These are phyloP conservation scores for Podarcis lilfordi DNA, from an alignment of 2,797 vertebrate genomes.

Conservation along the genomic window DNA sequence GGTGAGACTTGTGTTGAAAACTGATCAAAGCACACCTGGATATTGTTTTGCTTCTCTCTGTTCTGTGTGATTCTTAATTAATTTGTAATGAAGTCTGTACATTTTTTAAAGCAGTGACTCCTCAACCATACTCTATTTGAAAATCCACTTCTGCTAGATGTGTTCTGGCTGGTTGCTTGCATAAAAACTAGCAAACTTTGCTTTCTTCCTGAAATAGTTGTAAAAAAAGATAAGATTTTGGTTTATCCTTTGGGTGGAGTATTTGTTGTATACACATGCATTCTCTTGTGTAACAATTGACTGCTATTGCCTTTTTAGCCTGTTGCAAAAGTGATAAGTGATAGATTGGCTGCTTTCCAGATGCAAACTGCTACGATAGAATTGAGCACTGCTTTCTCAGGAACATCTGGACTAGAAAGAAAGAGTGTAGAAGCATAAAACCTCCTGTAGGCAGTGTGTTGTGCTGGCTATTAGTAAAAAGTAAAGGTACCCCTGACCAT, in stretches of 20 bases:
- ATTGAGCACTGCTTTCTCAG: neutral
- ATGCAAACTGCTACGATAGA: neutral
- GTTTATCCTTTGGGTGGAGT: neutral
- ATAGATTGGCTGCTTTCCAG: neutral
- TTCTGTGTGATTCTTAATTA: neutral
- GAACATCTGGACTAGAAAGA: neutral
- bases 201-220: neutral
- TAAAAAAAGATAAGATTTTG: neutral
- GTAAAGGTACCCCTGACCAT: too few species aligned
- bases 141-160: neutral
- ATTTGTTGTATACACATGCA: neutral
- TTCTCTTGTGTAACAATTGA: neutral
- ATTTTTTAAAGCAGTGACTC: neutral
- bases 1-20: neutral
- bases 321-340: neutral
- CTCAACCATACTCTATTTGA: neutral
- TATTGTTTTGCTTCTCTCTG: neutral
- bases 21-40: neutral
- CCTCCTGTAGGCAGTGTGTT: neutral
- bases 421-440: neutral
- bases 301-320: neutral
- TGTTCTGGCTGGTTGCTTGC: neutral
- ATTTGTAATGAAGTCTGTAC: neutral
- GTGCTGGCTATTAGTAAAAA: neutral
- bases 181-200: neutral